phyloP scores from a whole-genome alignment of 2,888 invertebrate genomes.

The Folsomia manolachei region DNA sequence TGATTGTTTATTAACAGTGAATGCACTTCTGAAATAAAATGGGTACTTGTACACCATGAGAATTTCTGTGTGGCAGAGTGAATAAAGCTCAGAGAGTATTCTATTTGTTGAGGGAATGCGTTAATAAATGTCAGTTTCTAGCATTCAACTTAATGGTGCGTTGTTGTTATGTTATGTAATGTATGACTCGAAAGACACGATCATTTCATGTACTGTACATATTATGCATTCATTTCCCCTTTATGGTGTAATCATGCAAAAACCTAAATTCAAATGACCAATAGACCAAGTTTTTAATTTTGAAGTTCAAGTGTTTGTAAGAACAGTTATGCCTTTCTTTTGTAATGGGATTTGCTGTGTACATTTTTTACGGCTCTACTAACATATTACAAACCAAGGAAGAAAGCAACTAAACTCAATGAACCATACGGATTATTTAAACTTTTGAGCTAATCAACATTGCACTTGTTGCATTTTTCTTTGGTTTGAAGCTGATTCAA shows the following conservation, averaged over 20 bases:
- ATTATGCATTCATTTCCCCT: background rate
- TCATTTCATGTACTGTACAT: background rate
- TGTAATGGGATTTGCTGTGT: background rate
- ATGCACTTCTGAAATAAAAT: background rate
- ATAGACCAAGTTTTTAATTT: constrained; percentile 16
- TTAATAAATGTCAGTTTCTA: background rate
- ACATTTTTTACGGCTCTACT: background rate
- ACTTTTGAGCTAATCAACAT: background rate
- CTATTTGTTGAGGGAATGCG: background rate
- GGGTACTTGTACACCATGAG: background rate
- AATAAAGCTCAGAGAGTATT: background rate
- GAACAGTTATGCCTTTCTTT: constrained; percentile 16
- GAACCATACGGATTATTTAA: background rate
- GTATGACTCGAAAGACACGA: background rate
- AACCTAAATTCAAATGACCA: constrained; percentile 13
- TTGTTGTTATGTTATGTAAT: background rate
- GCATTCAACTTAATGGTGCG: background rate
- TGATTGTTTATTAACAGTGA: background rate
- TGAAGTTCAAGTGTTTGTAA: background rate
- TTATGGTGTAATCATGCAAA: constrained; percentile 1
- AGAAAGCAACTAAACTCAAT: background rate
- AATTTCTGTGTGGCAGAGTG: background rate
- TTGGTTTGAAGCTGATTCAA: background rate
- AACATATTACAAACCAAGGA: background rate
- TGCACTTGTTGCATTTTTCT: background rate